Evolutionary conservation across 2,797 vertebrate genomes (phyloP), one percentile per base, ranked within the genome.

Genomic region (Darevskia nairensis): DNA sequence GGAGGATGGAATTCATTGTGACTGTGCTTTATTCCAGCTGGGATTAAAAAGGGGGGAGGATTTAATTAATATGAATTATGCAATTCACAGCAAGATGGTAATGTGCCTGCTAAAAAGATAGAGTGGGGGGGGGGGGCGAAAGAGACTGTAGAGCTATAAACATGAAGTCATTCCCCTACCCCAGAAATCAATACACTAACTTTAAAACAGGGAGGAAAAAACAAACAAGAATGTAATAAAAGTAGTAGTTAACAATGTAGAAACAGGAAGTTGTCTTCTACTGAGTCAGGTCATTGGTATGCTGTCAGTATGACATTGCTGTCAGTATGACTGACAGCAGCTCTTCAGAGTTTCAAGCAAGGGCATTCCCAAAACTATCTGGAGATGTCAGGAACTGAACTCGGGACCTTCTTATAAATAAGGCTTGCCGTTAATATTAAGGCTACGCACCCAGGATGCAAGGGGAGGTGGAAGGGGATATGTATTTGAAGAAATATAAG

Each of bases 21-120:
- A 10, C 11, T 86, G 10, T 89, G 46, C 82, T 91, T 55, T 89
- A 83, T 81, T 94, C 90, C 78, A 88, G 82, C 27, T 90, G 75
- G n/a, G 21, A 87, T 94, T 93, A 87, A 76, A 81, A 94, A 74
- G 82, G 59, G 13, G 89, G 89, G 44, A 46, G 89, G 4, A 55
- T 86, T 85, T 50, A 82, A 90, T 61, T 87, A 80, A n/a, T 89
- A 91, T 89, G 90, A 90, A 80, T 90, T 87, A 85, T 78, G 69
- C 86, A 94, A 88, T 29, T 89, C 1, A 82, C 35, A 80, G 21
- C 82, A 17, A 66, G 77, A 50, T 88, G 25, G 7, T 64, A 72
- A 79, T 85, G 50, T 90, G 82, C 29, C n/a, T 96, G 90, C 64
- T 6, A 74, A 44, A 76, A 94, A 88, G 41, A 75, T 4, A 79